These are phyloP conservation scores for Vanessa tameamea DNA, from an alignment of 1,140 invertebrate genomes.

Conservation along the genomic window DNA sequence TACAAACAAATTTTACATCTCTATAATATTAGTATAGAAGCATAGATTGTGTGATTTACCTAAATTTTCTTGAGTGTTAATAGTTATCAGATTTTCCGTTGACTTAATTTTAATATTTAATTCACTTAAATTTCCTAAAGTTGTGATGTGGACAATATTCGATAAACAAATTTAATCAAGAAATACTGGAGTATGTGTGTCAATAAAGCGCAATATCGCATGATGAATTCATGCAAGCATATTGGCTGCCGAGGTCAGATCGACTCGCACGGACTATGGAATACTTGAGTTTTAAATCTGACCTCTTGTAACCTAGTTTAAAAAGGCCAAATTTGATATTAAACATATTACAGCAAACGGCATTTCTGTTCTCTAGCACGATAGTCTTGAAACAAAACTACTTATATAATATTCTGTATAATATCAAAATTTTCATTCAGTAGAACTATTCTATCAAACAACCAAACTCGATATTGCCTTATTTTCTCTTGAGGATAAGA, in stretches of 20 bases:
- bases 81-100: background rate
- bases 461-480: too few species aligned
- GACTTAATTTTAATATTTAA: background rate
- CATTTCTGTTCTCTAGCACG: background rate
- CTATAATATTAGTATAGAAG: too few species aligned
- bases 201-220: slow-evolving; percentile 20
- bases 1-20: too few species aligned
- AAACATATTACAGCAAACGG: background rate
- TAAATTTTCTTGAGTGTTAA: background rate
- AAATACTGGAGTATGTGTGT: slow-evolving; percentile 14
- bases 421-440: too few species aligned
- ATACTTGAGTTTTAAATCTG: slow-evolving; percentile 17
- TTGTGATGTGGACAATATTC: background rate
- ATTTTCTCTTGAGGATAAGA: too few species aligned
- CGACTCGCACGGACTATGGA: slow-evolving; percentile 13
- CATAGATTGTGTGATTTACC: too few species aligned
- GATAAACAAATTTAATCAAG: slow-evolving; percentile 16
- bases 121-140: background rate
- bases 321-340: slow-evolving; percentile 1
- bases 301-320: slow-evolving; percentile 16
- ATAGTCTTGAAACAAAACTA: background rate
- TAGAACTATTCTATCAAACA: too few species aligned
- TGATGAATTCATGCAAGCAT: slow-evolving; percentile 14
- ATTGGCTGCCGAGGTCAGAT: slow-evolving; percentile 24
- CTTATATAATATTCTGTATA: background rate